Evolutionary conservation across 2,113 vertebrate genomes (phyloP), one percentile per base, ranked within the genome.

Genomic region (Ceyx melanurus): DNA sequence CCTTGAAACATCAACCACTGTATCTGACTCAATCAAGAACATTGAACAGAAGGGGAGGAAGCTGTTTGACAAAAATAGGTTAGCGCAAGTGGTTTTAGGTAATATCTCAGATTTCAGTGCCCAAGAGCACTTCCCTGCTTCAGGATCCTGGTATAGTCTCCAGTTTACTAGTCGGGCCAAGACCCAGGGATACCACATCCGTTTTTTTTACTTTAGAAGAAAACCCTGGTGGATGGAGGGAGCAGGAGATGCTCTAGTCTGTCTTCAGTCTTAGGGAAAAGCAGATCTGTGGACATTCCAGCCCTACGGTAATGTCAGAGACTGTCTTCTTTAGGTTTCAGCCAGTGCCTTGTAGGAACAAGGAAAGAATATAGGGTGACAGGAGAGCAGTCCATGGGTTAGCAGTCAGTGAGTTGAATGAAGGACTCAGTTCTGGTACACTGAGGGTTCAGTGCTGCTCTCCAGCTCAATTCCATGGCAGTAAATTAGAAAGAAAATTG

Each of bases 351-450:
- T 74, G 3, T 2, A 76, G 45, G 37, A 64, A 45, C 33, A 64
- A 10, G 17, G 31, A 48, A 13, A 57, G 10, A 31, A 11, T 53
- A 4, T 6, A 51, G 8, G 43, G 12, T 4, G 16, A 67, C 16
- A 71, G 35, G 46, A 73, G 54, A 70, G 5, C 3, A 9, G 3
- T 73, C 82, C 4, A 8, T 48, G 48, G 18, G 19, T 92, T 56
- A 58, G 37, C 10, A 17, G 18, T 31, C 50, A n/a, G 8, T 31
- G 50, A 91, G 19, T 37, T 92, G 73, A 86, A 31, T 7, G 37
- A 19, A 71, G 46, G 31, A 62, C 54, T 21, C 51, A 29, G 17
- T 2, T 86, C 0, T 2, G 13, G 3, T 35, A 37, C 0, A 1
- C 5, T 40, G 42, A 50, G 25, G 61, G 22, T 22, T 81, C 60